phyloP scores from a whole-genome alignment of 2,113 vertebrate genomes.

The Poeciliopsis retropinna region DNA sequence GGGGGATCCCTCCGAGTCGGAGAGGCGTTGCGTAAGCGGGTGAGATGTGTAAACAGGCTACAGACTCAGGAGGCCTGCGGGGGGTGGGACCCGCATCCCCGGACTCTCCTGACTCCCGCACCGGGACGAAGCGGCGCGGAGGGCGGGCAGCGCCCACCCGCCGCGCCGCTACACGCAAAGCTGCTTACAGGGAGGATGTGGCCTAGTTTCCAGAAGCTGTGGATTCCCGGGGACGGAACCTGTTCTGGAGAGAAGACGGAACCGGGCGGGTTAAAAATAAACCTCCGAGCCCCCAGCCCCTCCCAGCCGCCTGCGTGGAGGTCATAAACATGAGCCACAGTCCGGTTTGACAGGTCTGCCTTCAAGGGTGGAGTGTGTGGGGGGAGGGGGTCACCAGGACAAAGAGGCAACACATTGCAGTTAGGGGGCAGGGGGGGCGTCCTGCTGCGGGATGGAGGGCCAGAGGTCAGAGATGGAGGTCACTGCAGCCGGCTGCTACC shows the following conservation, averaged over 20 bases:
- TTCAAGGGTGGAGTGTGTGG: neutral
- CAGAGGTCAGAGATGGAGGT: no score
- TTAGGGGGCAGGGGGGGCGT: no score
- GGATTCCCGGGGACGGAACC: slow-evolving; percentile 3
- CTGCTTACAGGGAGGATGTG: neutral
- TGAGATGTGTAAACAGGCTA: slow-evolving; percentile 9
- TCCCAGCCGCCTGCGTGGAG: neutral
- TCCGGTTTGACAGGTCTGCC: neutral
- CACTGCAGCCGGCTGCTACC: no score
- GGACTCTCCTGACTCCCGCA: neutral
- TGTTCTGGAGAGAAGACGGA: neutral
- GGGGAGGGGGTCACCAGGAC: no score
- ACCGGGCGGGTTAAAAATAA: neutral
- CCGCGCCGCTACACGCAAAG: neutral
- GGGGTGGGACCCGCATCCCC: neutral
- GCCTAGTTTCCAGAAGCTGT: neutral
- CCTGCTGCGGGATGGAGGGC: no score
- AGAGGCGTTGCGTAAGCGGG: slow-evolving; percentile 44
- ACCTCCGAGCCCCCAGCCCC: neutral
- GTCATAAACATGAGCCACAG: neutral
- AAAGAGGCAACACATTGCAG: no score
- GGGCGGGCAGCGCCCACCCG: neutral
- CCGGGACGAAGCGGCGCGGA: neutral
- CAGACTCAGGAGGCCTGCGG: slow-evolving; percentile 28
- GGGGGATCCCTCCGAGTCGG: slow-evolving; percentile 13